Base-by-base conservation (phyloP, 1,140 invertebrate genomes). In the Caerostris darwini region DNA sequence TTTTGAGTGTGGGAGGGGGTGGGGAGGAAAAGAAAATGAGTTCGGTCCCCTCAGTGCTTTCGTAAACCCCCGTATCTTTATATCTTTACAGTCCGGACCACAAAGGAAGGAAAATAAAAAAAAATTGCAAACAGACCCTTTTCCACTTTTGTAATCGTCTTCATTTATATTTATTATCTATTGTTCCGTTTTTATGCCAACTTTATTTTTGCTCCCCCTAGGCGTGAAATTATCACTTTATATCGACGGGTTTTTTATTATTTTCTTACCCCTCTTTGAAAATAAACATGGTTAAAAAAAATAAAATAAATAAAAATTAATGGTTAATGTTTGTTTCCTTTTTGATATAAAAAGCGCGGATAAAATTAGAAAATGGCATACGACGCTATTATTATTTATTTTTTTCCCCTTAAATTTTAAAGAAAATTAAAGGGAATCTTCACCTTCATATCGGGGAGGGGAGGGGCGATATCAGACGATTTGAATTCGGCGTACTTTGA, bases 121-220 rank as follows among this genome's bases (percentile, higher is more conserved):
- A n/a, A 58, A 58, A 58, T 58, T 58, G 82, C 56, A 85, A 85
- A 58, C 82, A 85, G 77, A 58, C 82, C n/a, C n/a, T n/a, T 19
- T 7, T 19, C 50, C 54, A 6, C n/a, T 77, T 77, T 58, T 58
- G 82, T 85, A 85, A 85, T 85, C 82, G 34, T 57, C 54, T 57
- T 53, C 54, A 58, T 85, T 57, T 85, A 85, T 85, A 85, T 85
- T 58, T 85, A 58, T 85, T 58, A 58, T 85, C 82, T 85, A 85
- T 85, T 58, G 82, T 58, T 57, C 17, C 54, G 19, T 58, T 77
- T n/a, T 77, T 77, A 77, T 77, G 10, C 71, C 34, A 34, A 77
- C 71, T 77, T 50, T 77, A 77, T 34, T 77, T 77, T 12, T 34
- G 71, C 5, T 19, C 5, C 12, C 5, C 12, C 12, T 10, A 5